phyloP scores from a whole-genome alignment of 2,113 vertebrate species.

The Heloderma charlesbogerti region DNA sequence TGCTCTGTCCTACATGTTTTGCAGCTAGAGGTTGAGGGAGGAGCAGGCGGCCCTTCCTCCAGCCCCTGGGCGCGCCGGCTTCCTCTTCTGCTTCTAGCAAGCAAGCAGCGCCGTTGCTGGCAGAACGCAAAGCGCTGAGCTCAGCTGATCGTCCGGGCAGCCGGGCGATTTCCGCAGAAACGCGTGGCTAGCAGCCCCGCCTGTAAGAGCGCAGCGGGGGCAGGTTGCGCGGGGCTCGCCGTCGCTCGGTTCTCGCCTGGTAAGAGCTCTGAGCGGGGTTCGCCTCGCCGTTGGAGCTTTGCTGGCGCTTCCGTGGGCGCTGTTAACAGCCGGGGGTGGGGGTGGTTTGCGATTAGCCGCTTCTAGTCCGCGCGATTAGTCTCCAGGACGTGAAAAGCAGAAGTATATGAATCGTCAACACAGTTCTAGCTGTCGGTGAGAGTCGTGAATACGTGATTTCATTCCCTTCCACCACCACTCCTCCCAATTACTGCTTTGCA shows the following conservation, averaged over 20 bases:
- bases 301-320: background rate
- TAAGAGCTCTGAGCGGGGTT: no score
- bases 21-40: background rate
- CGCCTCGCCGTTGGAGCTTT: background rate
- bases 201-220: background rate
- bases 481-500: no score
- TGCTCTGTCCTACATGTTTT: background rate
- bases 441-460: background rate
- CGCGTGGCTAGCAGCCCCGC: background rate
- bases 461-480: no score
- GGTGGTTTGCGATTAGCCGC: no score
- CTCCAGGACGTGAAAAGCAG: no score
- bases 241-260: background rate
- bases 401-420: background rate
- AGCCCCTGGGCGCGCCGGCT: background rate
- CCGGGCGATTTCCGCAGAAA: background rate
- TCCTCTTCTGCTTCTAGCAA: background rate
- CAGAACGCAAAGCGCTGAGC: no score
- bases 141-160: background rate
- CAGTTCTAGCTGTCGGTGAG: background rate
- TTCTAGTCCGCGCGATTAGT: background rate
- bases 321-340: background rate
- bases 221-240: background rate
- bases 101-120: background rate
- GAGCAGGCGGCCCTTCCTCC: background rate